Evolutionary conservation across 2,797 vertebrate species (phyloP).

Genomic region (Acrocephalus scirpaceus): DNA sequence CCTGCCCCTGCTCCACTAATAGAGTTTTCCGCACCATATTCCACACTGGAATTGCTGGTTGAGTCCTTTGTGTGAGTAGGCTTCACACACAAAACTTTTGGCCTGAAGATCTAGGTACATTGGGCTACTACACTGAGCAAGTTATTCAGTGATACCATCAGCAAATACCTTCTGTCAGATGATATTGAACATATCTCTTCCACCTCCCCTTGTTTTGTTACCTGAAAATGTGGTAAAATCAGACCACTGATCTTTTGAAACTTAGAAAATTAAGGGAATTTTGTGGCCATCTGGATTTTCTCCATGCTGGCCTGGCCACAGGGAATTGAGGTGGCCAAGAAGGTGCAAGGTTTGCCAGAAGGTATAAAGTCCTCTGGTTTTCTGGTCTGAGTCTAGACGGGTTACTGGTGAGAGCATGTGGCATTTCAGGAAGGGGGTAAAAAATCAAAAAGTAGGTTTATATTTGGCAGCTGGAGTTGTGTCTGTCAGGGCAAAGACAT

Average conservation of each 20-base stretch:
- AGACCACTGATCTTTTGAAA: background rate
- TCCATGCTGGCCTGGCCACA: background rate
- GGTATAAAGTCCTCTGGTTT: background rate
- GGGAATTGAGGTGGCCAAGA: background rate
- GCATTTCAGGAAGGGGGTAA: background rate
- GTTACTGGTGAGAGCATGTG: background rate
- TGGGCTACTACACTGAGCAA: background rate
- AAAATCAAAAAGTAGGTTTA: background rate
- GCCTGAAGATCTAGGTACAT: fast-evolving
- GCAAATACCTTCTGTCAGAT: background rate
- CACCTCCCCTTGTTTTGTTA: background rate
- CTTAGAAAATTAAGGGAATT: background rate
- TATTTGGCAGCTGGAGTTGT: background rate
- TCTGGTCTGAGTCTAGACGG: background rate
- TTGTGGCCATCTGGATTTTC: background rate
- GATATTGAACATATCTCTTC: fast-evolving
- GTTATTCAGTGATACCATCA: background rate
- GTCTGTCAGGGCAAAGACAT: background rate
- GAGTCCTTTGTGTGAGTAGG: background rate
- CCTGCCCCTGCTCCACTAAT: too few species aligned
- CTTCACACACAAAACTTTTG: background rate
- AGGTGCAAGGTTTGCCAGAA: background rate
- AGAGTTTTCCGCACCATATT: background rate
- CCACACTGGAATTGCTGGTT: background rate
- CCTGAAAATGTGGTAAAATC: background rate